Base-by-base conservation (phyloP, 2,113 vertebrate species). In the Solea solea region DNA sequence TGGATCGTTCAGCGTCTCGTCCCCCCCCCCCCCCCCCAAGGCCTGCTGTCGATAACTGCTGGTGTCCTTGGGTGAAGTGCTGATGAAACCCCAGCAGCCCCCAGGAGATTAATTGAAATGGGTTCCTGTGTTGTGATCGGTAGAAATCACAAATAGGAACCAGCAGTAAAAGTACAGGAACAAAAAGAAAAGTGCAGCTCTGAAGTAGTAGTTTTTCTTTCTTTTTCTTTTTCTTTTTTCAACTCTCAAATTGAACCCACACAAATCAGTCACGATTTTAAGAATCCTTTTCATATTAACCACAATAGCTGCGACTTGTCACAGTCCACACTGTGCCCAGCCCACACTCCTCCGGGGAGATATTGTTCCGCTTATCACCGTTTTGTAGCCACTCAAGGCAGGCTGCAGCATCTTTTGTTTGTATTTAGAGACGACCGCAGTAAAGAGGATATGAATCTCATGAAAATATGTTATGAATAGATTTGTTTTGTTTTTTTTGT, bases 101-200 rank as follows among this genome's bases (percentile, higher is more conserved):
- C 49, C n/a, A 42, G 70, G 64, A 72, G 72, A 80, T 75, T 78
- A 64, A 86, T 80, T 67, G 72, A 90, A 92, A 90, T 78, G 71
- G 72, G 55, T 76, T 82, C 64, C 59, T 53, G 66, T 61, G 53
- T 56, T 66, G 66, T 68, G 73, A 51, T 48, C 78, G 57, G 41
- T 64, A 40, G 67, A 74, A 74, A 78, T 74, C 65, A 64, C 21
- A 2, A 44, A 45, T 8, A 50, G 40, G 54, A 63, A 64, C 41
- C 9, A 39, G 45, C 7, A 53, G 63, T 55, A 70, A 81, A 81
- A 63, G 54, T 12, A 63, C 21, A 21, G 1, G 21, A 69, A 67
- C 59, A 48, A 51, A 50, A 56, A 28, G 34, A 39, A 7, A 46
- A 50, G 45, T 45, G 8, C 13, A 45, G 25, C n/a, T 52, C 45